phyloP scores from a whole-genome alignment of 1,140 invertebrate genomes.

The Lepidurus arcticus region DNA sequence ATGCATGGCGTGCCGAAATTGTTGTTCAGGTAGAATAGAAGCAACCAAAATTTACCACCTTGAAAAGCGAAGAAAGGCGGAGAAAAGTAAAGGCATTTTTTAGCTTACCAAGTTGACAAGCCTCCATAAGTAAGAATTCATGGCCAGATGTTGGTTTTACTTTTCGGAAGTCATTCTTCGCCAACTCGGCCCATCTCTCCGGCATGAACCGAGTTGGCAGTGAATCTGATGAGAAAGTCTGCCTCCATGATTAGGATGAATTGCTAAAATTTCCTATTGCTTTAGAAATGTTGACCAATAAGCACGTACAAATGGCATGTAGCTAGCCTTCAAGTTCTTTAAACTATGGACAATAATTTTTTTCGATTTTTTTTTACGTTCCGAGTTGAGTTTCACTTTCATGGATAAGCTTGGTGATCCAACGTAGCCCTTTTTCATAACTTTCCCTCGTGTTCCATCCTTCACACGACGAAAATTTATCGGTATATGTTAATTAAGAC shows the following conservation, averaged over 20 bases:
- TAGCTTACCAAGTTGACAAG: too few species aligned
- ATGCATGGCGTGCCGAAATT: too few species aligned
- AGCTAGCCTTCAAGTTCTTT: neutral
- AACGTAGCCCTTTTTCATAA: neutral
- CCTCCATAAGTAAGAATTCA: too few species aligned
- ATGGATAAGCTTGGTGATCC: neutral
- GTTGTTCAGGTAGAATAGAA: too few species aligned
- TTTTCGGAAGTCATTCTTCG: too few species aligned
- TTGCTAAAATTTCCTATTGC: neutral
- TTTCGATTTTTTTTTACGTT: neutral
- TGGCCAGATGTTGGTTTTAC: too few species aligned
- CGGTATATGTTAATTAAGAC: neutral
- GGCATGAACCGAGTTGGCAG: neutral
- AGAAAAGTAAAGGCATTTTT: too few species aligned
- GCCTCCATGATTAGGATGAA: neutral
- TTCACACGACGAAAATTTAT: neutral
- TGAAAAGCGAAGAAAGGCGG: too few species aligned
- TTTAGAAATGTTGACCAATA: neutral
- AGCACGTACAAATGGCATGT: neutral
- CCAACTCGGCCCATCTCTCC: too few species aligned
- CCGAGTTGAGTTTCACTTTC: constrained; percentile 5
- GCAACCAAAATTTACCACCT: too few species aligned
- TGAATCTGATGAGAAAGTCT: neutral
- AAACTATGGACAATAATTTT: too few species aligned
- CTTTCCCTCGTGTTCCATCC: neutral